Conservation (phyloP, 2,797 vertebrate species). For the Fistularia commersonii region DNA sequence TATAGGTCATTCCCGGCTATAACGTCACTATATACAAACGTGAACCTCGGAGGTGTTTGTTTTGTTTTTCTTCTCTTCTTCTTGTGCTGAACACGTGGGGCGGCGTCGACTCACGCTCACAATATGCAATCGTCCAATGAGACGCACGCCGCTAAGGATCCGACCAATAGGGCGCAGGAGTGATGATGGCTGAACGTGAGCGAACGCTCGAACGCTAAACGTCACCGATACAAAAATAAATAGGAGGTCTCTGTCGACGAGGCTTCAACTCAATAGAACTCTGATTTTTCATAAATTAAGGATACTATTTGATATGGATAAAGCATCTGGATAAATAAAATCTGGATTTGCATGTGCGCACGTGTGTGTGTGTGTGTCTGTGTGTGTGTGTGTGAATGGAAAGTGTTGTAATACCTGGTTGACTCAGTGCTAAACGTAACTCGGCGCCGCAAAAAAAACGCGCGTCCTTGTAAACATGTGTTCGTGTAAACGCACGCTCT, state of each 20-base stretch:
- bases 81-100: no score
- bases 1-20: conserved; percentile 51
- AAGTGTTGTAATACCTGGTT: conserved; percentile 69
- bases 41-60: no score
- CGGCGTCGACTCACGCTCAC: no score
- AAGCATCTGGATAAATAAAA: conserved; percentile 47
- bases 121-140: no score
- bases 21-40: not conserved
- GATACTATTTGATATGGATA: conserved; percentile 22
- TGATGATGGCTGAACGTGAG: no score
- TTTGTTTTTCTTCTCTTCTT: no score
- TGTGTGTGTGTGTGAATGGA: conserved; percentile 25
- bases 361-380: conserved; percentile 26
- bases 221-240: conserved; percentile 69
- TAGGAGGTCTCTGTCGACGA: conserved; percentile 25
- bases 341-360: conserved; percentile 45
- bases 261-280: conserved; percentile 52
- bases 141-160: no score
- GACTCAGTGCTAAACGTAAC: conserved; percentile 42
- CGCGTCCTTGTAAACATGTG: conserved; percentile 61
- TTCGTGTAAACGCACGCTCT: conserved; percentile 8
- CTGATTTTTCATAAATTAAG: conserved; percentile 25
- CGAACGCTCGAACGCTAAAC: conserved; percentile 14
- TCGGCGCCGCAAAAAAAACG: conserved; percentile 19
- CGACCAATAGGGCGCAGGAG: no score